Percentiles rank a stretch among this genome's conserved stretches.
Evolutionary conservation across 2,113 vertebrate species (phyloP).

Genomic region (Aplodontia rufa): DNA sequence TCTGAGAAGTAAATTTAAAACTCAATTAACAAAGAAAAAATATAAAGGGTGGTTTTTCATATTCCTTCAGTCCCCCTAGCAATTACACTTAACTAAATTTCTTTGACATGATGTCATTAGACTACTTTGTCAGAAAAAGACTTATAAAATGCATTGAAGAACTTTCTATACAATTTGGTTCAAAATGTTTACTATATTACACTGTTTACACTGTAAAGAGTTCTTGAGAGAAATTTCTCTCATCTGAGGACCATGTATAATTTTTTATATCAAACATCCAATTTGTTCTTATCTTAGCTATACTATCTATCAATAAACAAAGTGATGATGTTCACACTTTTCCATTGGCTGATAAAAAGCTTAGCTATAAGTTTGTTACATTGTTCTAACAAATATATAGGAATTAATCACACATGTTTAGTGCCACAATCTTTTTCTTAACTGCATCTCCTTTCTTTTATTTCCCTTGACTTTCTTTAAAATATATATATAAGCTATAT

Average conservation of each 20-base stretch:
- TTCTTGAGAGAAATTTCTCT: neutral
- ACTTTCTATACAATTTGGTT: neutral
- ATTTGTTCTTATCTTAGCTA: constrained; percentile 54
- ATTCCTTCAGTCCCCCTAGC: neutral
- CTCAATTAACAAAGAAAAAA: constrained; percentile 15
- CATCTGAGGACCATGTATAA: neutral
- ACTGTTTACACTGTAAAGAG: neutral
- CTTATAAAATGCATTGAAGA: neutral
- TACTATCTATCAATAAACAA: constrained; percentile 37
- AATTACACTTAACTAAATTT: neutral
- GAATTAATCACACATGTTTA: neutral
- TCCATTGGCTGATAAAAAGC: neutral
- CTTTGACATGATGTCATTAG: neutral
- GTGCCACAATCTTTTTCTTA: neutral
- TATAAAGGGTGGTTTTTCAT: neutral
- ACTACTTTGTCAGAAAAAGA: neutral
- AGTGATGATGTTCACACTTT: neutral
- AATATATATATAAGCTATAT: no score
- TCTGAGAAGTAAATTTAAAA: constrained; percentile 33
- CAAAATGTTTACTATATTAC: neutral
- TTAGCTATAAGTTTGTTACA: neutral
- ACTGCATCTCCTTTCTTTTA: neutral
- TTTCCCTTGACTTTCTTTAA: neutral
- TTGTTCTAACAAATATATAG: neutral
- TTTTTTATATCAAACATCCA: constrained; percentile 9